Evolutionary conservation across 64 coral and sea anemone species (phyloP).

Genomic region (Catalaphyllia jardinei): DNA sequence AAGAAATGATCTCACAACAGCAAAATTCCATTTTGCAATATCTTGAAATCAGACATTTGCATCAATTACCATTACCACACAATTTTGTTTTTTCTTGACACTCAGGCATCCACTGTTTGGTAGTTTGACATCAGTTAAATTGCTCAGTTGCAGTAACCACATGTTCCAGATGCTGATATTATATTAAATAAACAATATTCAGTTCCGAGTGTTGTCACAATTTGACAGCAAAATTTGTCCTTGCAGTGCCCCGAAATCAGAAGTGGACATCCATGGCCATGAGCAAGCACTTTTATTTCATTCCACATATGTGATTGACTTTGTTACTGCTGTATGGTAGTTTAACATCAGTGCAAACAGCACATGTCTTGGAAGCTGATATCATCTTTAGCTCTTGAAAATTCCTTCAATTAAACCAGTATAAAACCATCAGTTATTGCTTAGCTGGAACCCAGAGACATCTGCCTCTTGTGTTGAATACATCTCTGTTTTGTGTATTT

Average conservation of each 20-base stretch:
- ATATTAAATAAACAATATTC: slow-evolving; percentile 50
- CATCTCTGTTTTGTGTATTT: slow-evolving; percentile 50
- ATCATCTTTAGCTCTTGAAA: slow-evolving; percentile 55
- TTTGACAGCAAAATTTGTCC: slow-evolving; percentile 43
- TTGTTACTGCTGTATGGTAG: slow-evolving; percentile 42
- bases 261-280: slow-evolving; percentile 41
- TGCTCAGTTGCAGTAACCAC: slow-evolving; percentile 46
- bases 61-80: slow-evolving; percentile 30
- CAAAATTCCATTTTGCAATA: too few relatives aligned
- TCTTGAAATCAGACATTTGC: slow-evolving; percentile 44
- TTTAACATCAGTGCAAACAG: slow-evolving; percentile 56
- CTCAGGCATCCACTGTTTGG: slow-evolving; percentile 15
- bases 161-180: slow-evolving; percentile 53
- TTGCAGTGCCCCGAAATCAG: slow-evolving; percentile 49
- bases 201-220: slow-evolving; percentile 47
- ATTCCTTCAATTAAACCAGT: slow-evolving; percentile 52
- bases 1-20: too few relatives aligned
- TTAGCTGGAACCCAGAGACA: slow-evolving; percentile 34
- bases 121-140: slow-evolving; percentile 41
- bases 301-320: slow-evolving; percentile 43
- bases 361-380: slow-evolving; percentile 47
- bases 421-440: slow-evolving; percentile 56
- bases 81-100: slow-evolving; percentile 44
- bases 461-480: slow-evolving; percentile 51
- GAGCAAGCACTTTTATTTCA: slow-evolving; percentile 51